phyloP scores from a whole-genome alignment of 2,113 vertebrate species.

The Oreamnos americanus region DNA sequence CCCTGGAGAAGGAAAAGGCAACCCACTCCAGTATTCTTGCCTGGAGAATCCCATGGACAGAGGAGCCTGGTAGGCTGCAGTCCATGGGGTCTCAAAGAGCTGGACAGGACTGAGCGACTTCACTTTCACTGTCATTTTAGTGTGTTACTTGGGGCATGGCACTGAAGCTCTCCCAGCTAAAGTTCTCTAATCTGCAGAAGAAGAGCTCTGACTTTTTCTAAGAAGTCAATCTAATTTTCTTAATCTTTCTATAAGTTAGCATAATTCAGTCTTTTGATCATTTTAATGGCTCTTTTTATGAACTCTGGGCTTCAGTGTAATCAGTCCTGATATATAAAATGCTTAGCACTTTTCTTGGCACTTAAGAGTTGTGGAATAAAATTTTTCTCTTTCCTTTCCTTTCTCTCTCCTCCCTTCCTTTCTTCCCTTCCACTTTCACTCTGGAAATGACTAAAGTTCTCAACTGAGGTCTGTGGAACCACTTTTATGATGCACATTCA shows the following conservation, averaged over 20 bases:
- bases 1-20: no score
- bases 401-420: neutral
- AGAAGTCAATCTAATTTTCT: neutral
- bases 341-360: neutral
- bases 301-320: neutral
- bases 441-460: neutral
- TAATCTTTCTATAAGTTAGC: neutral
- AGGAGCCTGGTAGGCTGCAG: no score
- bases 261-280: neutral
- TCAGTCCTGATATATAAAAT: neutral
- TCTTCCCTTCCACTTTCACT: neutral
- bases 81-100: no score
- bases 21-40: no score
- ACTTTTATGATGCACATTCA: neutral
- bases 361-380: neutral
- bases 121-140: neutral
- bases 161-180: neutral
- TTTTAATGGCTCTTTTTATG: neutral
- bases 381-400: neutral
- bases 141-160: no score
- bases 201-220: neutral
- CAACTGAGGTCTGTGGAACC: neutral
- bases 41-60: no score
- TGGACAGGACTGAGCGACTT: fast-evolving
- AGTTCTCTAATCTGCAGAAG: neutral